Base-by-base conservation (phyloP, 2,888 invertebrate species). In the Cheilosia impressa region DNA sequence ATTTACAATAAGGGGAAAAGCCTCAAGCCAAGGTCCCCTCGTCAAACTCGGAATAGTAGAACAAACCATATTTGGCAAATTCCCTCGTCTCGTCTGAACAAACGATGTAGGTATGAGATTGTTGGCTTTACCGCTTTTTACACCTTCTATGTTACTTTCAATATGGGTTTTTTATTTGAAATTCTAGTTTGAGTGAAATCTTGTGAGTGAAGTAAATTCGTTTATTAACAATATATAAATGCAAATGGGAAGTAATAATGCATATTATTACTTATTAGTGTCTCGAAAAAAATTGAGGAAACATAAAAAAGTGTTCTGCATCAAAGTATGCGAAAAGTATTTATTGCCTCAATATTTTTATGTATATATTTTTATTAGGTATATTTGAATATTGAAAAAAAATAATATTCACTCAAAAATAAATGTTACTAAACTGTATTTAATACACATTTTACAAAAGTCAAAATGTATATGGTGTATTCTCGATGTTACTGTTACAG, bases 21-120 rank as follows among this genome's bases (percentile, higher is more conserved):
- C 58, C 38, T 47, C 68, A 43, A 82, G 47, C 19, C 83, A 73
- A 78, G 78, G 83, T 72, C 62, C 45, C 63, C 62, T 73, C 45
- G 19, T 62, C 41, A 55, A 73, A 83, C 43, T 63, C 34, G 78
- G 78, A 63, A 38, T 38, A 78, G 78, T 57, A 69, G 83, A 63
- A 63, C 68, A 52, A 55, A 22, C 78, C 78, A 68, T 83, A 79
- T 83, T 78, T 83, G 73, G 83, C 50, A 63, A 62, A 45, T 73
- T 63, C 38, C 57, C 57, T 76, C 63, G 38, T 22, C 50, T 63
- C 58, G 34, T 17, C 31, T 57, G 3, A 72, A 45, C 41, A 52
- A 52, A 57, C 62, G 53, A 43, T 43, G 47, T 55, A 2, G 50
- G n/a, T 17, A 47, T 2, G 41, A 50, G 24, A 62, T 55, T 58